Percentiles rank a stretch among this genome's conserved stretches.
Conservation (phyloP, 2,888 invertebrate species). For the Keiferia lycopersicella region DNA sequence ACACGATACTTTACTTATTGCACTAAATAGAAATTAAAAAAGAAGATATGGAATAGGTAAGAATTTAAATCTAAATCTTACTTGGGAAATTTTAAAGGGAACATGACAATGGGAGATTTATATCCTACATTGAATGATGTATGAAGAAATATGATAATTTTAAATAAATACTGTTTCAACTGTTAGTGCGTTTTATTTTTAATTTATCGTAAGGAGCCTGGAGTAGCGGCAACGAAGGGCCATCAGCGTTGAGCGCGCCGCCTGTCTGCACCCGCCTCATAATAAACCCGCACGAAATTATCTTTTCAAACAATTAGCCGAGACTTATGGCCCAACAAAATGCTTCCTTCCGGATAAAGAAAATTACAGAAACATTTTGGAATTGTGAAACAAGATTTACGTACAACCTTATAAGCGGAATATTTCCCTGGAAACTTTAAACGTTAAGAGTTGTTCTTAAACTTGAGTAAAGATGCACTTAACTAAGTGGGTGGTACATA, state of each 20-base stretch:
- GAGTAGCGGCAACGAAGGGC: constrained; percentile 38
- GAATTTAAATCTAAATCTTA: too few species aligned
- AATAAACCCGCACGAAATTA: constrained; percentile 73
- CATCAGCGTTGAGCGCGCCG: constrained; percentile 47
- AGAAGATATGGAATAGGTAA: too few species aligned
- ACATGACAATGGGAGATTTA: too few species aligned
- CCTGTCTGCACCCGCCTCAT: constrained; percentile 59
- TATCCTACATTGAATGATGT: too few species aligned
- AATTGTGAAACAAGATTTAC: constrained; percentile 14
- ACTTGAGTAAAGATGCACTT: constrained; percentile 7
- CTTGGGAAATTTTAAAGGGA: too few species aligned
- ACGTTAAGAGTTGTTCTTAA: neutral
- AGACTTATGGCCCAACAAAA: constrained; percentile 60
- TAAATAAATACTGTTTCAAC: too few species aligned
- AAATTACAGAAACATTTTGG: constrained; percentile 18
- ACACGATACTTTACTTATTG: too few species aligned
- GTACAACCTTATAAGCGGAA: neutral
- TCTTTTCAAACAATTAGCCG: constrained; percentile 73
- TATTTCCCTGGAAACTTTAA: neutral
- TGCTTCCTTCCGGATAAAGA: constrained; percentile 31
- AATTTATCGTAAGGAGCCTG: neutral
- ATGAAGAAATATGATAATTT: too few species aligned
- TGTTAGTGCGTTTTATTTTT: too few species aligned
- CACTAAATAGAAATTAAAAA: too few species aligned
- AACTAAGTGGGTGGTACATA: neutral